These are phyloP conservation scores for Aradus depressus DNA, from an alignment of 2,888 invertebrate species.

Conservation along the genomic window DNA sequence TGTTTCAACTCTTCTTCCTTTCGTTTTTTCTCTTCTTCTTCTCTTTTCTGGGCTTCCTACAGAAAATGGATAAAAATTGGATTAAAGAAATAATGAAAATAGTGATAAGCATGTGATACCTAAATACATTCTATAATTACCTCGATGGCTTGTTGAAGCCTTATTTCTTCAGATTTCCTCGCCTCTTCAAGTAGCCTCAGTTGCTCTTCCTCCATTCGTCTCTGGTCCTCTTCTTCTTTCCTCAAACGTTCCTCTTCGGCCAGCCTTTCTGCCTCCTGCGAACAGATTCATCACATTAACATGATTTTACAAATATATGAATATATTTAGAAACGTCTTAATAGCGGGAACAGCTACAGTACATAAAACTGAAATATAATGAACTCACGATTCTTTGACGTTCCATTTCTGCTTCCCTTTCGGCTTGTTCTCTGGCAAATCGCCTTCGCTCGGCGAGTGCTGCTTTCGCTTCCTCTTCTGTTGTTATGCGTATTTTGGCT, in stretches of 20 bases:
- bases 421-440: conserved; percentile 81
- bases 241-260: conserved; percentile 58
- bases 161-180: conserved; percentile 69
- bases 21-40: conserved; percentile 62
- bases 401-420: conserved; percentile 78
- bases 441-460: conserved; percentile 81
- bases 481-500: conserved; percentile 60
- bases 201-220: conserved; percentile 69
- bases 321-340: no score
- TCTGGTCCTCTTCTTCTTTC: conserved; percentile 73
- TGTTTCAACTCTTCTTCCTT: conserved; percentile 53
- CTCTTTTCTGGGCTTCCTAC: conserved; percentile 59
- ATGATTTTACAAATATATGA: background rate
- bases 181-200: conserved; percentile 66
- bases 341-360: no score
- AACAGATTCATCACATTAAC: conserved; percentile 1
- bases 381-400: conserved; percentile 45
- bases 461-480: conserved; percentile 88
- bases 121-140: conserved; percentile 41
- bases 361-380: conserved; percentile 3
- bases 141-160: conserved; percentile 71
- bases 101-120: no score
- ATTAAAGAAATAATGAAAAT: background rate
- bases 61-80: conserved; percentile 8
- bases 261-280: conserved; percentile 57